These are phyloP conservation scores for Iselma pallidipennis DNA, from an alignment of 2,888 invertebrate genomes.

Conservation along the genomic window DNA sequence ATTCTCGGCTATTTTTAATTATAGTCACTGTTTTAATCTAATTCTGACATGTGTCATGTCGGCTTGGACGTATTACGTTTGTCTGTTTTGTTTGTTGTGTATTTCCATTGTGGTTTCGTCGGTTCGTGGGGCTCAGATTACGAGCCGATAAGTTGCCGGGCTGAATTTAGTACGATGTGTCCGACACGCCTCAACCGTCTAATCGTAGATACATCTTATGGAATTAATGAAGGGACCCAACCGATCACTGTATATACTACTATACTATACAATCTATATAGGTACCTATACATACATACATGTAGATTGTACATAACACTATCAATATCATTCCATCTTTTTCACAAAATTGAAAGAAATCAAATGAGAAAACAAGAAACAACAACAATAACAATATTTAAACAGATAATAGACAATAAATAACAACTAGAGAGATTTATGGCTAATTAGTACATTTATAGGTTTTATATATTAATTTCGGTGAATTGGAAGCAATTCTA, in stretches of 20 bases:
- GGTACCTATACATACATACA: not conserved
- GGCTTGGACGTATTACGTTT: slow-evolving; percentile 43
- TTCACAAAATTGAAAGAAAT: not conserved
- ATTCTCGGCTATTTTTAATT: slow-evolving; percentile 46
- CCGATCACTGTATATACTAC: slow-evolving; percentile 42
- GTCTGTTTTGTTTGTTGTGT: slow-evolving; percentile 18
- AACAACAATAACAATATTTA: not conserved
- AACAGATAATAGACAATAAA: not conserved
- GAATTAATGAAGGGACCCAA: slow-evolving; percentile 48
- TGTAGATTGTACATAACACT: not conserved
- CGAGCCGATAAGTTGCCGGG: slow-evolving; percentile 46
- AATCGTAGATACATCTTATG: slow-evolving; percentile 49
- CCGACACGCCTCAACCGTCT: slow-evolving; percentile 48
- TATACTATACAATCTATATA: not conserved
- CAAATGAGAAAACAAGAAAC: not conserved
- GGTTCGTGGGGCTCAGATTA: slow-evolving; percentile 45
- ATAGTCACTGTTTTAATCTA: slow-evolving; percentile 51
- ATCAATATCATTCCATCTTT: not conserved
- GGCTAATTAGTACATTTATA: not conserved
- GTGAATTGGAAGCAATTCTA: not conserved
- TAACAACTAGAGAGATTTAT: not conserved
- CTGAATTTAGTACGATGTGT: slow-evolving; percentile 49
- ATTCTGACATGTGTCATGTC: slow-evolving; percentile 54
- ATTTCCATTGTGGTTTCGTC: slow-evolving; percentile 24
- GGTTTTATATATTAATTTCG: not conserved